Evolutionary conservation across 2,888 invertebrate species (phyloP), one percentile per base, ranked within the genome.

Genomic region (Ramazzottius varieornatus): DNA sequence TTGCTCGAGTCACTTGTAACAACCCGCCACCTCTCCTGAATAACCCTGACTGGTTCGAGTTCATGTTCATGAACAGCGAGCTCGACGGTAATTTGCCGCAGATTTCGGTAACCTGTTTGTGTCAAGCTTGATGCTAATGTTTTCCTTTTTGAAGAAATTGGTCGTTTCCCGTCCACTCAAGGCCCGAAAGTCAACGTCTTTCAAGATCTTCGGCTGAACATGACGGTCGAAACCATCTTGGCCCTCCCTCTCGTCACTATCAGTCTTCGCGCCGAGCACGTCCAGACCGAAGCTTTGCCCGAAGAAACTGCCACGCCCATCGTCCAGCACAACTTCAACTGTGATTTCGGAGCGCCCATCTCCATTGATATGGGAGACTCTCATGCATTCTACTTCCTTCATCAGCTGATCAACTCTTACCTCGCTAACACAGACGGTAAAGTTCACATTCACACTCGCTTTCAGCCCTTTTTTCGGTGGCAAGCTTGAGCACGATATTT

Each of bases 371-470:
- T 70, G 71, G 66, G 71, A 1, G 77, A 98, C 78, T 94, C 94
- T 0, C 94, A 96, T 78, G 90, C 92, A 1, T 93, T 98, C 79
- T 86, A 96, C 78, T 98, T 96, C 77, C 79, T 98, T 34, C 96
- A 96, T 75, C 94, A 96, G 76, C 82, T 98, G 67, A 88, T 96
- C 70, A 90, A 89, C 1, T 90, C 91, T 0, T 98, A 98, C 75
- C 84, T 94, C 66, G 88, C 54, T 29, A 54, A 54, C 29, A 54
- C 54, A n/a, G 54, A 54, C 54, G 54, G 54, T 54, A 40, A 40
- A 13, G 8, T 40, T 8, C 40, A 13, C 40, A 20, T 40, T 40
- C 40, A 40, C 8, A 20, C 40, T 13, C 8, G 8, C 8, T 8
- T 8, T 40, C 20, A 13, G 40, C 40, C 20, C 20, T 13, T 40